These are phyloP conservation scores for Argyresthia goedartella DNA, from an alignment of 2,888 invertebrate genomes.

Conservation along the genomic window DNA sequence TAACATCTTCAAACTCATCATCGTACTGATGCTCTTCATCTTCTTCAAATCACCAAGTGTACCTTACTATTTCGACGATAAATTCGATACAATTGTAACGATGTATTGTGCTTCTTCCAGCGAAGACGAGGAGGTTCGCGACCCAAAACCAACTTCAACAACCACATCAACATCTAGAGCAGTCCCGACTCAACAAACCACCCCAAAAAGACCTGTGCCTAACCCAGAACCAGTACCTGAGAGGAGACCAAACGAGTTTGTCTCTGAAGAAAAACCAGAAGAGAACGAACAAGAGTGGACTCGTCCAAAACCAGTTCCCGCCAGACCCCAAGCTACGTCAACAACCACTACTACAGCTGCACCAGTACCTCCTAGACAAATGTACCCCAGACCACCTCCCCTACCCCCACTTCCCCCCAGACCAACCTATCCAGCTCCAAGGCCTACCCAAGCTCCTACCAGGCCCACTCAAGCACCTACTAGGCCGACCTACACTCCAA, in stretches of 20 bases:
- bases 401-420: not conserved
- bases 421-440: not conserved
- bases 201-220: not conserved
- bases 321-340: not conserved
- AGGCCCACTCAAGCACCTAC: conserved; percentile 6
- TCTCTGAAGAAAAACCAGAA: no score
- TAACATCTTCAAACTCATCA: no score
- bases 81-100: no score
- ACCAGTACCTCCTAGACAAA: not conserved
- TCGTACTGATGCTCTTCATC: no score
- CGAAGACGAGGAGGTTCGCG: conserved; percentile 11
- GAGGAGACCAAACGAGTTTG: not conserved
- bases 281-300: no score
- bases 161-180: conserved; percentile 4
- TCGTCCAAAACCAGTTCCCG: not conserved
- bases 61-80: no score
- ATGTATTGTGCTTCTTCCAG: not conserved
- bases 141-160: conserved; percentile 8
- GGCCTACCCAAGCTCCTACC: not conserved
- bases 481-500: conserved; percentile 5
- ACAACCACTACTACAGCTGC: not conserved
- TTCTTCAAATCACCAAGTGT: no score
- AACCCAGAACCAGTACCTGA: not conserved
- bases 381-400: not conserved
- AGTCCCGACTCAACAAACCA: not conserved